Evolutionary conservation across 2,888 invertebrate genomes (phyloP).

Genomic region (Noctuana brunneofusca): DNA sequence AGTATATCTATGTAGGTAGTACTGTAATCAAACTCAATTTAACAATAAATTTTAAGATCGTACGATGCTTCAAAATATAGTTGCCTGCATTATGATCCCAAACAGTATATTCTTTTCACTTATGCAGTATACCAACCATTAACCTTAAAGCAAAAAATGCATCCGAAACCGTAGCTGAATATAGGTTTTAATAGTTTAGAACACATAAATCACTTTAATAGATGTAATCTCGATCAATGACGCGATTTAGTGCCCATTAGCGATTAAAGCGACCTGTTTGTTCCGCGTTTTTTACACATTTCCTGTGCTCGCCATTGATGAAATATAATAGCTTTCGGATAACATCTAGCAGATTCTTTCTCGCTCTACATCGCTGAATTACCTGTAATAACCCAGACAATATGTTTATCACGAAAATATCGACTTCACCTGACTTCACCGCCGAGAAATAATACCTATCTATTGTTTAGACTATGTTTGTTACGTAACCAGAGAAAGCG

Average conservation of each 20-base stretch:
- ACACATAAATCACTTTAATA: constrained; percentile 31
- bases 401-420: background rate
- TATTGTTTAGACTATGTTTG: constrained; percentile 11
- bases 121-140: background rate
- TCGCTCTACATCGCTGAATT: background rate
- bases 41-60: too few species aligned
- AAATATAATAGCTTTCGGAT: constrained; percentile 22
- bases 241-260: constrained; percentile 22
- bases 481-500: constrained; percentile 35
- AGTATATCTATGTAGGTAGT: too few species aligned
- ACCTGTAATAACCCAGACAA: background rate
- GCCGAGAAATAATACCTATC: too few species aligned
- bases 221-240: constrained; percentile 27
- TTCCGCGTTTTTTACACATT: constrained; percentile 26
- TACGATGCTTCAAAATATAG: background rate
- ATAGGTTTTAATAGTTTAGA: constrained; percentile 16
- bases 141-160: background rate
- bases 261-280: constrained; percentile 22
- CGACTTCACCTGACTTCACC: constrained; percentile 1
- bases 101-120: background rate
- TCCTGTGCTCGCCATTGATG: constrained; percentile 19
- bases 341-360: constrained; percentile 14
- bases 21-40: too few species aligned
- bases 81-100: background rate
- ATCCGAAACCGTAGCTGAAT: constrained; percentile 9